Conservation (phyloP, 2,113 vertebrate species). For the Archilochus colubris region DNA sequence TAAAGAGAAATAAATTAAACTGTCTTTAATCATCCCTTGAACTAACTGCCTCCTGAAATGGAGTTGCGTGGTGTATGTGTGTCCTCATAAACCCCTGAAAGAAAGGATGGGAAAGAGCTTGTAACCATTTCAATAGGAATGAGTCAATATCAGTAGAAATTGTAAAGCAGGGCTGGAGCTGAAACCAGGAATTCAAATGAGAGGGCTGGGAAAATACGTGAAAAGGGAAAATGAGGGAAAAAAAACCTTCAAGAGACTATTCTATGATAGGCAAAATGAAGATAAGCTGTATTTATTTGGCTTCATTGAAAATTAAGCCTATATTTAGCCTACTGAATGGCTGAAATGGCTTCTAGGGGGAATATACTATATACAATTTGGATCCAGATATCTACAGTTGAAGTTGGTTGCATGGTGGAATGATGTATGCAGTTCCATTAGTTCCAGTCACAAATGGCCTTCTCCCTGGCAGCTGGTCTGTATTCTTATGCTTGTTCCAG, state of each 20-base stretch:
- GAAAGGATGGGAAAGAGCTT: neutral
- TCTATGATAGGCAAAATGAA: neutral
- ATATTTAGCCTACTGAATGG: neutral
- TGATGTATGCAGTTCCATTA: neutral
- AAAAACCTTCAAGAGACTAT: neutral
- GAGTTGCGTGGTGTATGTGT: rapidly evolving
- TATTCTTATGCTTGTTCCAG: neutral
- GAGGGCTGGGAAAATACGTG: neutral
- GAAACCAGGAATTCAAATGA: neutral
- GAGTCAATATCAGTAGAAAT: neutral
- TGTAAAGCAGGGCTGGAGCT: neutral
- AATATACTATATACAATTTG: rapidly evolving
- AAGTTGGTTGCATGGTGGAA: neutral
- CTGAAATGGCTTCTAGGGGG: neutral
- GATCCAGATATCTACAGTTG: neutral
- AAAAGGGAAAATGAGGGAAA: neutral
- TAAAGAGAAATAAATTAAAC: neutral
- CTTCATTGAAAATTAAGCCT: neutral
- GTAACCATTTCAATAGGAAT: neutral
- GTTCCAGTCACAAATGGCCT: neutral
- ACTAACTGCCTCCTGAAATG: neutral
- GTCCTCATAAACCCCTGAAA: neutral
- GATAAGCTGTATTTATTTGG: neutral
- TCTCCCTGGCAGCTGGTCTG: neutral
- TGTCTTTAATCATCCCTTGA: neutral